These are phyloP conservation scores for Rhabdophis nuchalis DNA, from an alignment of 2,797 vertebrate species.

Conservation along the genomic window DNA sequence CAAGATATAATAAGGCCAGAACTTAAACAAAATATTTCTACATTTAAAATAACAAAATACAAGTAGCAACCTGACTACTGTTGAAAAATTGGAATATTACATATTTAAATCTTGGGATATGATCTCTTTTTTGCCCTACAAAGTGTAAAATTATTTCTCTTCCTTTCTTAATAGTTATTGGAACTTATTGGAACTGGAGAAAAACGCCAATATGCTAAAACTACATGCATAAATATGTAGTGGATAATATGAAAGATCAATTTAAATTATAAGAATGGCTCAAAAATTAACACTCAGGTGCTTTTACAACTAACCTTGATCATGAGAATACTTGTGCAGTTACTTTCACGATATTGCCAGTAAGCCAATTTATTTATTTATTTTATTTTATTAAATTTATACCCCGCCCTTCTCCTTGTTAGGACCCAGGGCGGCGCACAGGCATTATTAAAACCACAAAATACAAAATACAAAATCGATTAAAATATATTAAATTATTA, in stretches of 20 bases:
- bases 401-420: too few species aligned
- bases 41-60: background rate
- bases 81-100: background rate
- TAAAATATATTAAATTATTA: too few species aligned
- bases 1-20: background rate
- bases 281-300: background rate
- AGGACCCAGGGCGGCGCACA: too few species aligned
- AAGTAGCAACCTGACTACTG: background rate
- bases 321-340: background rate
- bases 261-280: background rate
- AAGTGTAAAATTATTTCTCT: background rate
- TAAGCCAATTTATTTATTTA: too few species aligned
- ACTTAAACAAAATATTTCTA: background rate
- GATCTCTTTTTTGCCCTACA: background rate
- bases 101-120: background rate
- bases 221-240: rapidly evolving
- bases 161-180: background rate
- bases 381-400: too few species aligned
- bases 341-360: background rate
- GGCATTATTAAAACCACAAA: too few species aligned
- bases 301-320: background rate
- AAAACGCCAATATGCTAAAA: background rate
- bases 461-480: too few species aligned
- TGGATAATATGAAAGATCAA: background rate
- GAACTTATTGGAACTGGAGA: background rate